These are phyloP conservation scores for Gymnoscopelus microlampas DNA, from an alignment of 2,797 vertebrate species.

Conservation along the genomic window DNA sequence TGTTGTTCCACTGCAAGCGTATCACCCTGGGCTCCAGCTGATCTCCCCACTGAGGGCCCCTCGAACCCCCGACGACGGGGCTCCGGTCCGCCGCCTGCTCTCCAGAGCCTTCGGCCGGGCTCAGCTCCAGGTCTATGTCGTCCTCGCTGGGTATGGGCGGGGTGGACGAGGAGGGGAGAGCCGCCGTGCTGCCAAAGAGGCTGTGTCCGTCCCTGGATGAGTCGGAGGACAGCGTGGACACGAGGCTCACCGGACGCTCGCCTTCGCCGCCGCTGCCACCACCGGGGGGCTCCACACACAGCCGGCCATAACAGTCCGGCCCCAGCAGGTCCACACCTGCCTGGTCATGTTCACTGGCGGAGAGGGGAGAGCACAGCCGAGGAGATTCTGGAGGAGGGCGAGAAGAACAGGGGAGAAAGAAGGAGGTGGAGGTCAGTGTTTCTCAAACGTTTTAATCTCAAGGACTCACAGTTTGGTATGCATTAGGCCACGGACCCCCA, in stretches of 20 bases:
- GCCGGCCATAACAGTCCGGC: conserved; percentile 68
- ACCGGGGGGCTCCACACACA: conserved; percentile 70
- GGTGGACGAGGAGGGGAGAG: conserved; percentile 62
- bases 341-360: conserved; percentile 80
- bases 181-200: conserved; percentile 81
- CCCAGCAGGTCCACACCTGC: conserved; percentile 47
- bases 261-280: conserved; percentile 80
- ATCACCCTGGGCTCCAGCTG: conserved; percentile 43
- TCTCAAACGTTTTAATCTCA: too few relatives aligned
- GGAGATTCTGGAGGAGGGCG: conserved; percentile 71
- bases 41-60: conserved; percentile 41
- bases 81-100: conserved; percentile 38
- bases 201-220: conserved; percentile 82
- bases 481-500: too few relatives aligned
- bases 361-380: conserved; percentile 73
- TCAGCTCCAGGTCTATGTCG: conserved; percentile 81
- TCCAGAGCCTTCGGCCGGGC: conserved; percentile 59
- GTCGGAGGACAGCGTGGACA: conserved; percentile 83
- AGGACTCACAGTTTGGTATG: too few relatives aligned
- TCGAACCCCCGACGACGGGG: conserved; percentile 33
- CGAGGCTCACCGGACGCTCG: conserved; percentile 82
- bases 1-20: conserved; percentile 74
- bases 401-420: conserved; percentile 15
- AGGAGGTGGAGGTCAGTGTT: background rate
- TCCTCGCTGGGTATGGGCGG: conserved; percentile 63